phyloP scores from a whole-genome alignment of 2,888 invertebrate genomes.

The Ischnura elegans region DNA sequence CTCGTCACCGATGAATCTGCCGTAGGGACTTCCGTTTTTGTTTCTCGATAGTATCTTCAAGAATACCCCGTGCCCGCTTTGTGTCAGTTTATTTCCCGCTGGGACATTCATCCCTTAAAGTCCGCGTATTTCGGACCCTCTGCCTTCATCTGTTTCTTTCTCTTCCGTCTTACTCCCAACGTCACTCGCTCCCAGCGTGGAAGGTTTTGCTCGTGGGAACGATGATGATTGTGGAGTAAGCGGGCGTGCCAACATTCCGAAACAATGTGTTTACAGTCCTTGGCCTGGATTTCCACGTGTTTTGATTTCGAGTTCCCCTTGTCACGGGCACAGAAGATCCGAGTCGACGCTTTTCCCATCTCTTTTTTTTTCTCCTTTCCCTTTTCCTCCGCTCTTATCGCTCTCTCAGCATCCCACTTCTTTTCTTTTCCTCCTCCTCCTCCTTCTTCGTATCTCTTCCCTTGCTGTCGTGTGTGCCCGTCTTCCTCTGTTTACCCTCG shows the following conservation, averaged over 20 bases:
- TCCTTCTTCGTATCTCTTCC: neutral
- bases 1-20: too few relatives aligned
- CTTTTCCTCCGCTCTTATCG: neutral
- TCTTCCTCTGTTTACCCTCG: neutral
- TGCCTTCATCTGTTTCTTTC: neutral
- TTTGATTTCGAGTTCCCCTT: constrained; percentile 20
- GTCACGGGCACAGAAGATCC: neutral
- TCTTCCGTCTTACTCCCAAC: neutral
- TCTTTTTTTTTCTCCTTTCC: neutral
- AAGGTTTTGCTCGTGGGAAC: neutral
- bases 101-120: too few relatives aligned
- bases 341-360: neutral
- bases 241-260: constrained; percentile 26
- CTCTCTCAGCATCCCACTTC: neutral
- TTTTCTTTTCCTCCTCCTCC: neutral
- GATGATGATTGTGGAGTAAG: neutral
- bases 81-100: too few relatives aligned
- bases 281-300: constrained; percentile 12
- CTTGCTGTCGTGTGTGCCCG: too few relatives aligned
- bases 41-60: too few relatives aligned
- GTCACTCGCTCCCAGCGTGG: neutral
- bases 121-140: neutral
- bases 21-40: too few relatives aligned
- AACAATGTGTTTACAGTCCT: constrained; percentile 38
- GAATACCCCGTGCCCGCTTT: too few relatives aligned